Base-by-base conservation (phyloP, 2,113 vertebrate genomes). In the Hemicordylus capensis region DNA sequence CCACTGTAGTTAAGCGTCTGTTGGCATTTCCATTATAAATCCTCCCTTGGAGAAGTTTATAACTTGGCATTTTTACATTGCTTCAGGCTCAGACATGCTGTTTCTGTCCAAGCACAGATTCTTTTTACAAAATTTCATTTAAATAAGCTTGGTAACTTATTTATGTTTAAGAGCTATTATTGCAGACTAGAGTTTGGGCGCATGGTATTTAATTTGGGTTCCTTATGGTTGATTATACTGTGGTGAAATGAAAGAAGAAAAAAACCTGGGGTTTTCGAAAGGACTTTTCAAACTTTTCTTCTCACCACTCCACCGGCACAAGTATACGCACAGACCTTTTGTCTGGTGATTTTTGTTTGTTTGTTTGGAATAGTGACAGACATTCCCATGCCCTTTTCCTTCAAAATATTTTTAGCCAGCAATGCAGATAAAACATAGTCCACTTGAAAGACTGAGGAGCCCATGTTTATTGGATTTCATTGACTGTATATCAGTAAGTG, bases 11-110 rank as follows among this genome's bases (percentile, higher is more conserved):
- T 96, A 95, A 95, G 86, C 80, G 91, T 94, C 90, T 96, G 91
- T 95, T 96, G 96, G 95, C 90, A 95, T 96, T 96, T 95, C 91
- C 89, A 95, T 94, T 95, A 95, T 93, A 95, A 95, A 85, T 48
- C 91, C 95, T 96, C 73, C 87, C 89, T 95, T 95, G 94, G 89
- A 94, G 91, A 95, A 89, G 89, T 96, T 96, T 97, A 95, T 95
- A 96, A 95, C 91, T 95, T 95, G 92, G 94, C 6, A 89, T 78
- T 95, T 94, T 95, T 95, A 90, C 91, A 95, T 96, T 93, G 93
- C 94, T 95, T 95, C 93, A 92, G 93, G 91, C 93, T 94, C 80
- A 94, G 94, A 93, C 89, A 84, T 94, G 90, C 93, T 95, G 92
- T 96, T 96, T 96, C 92, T 93, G 87, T 93, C 90, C 89, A 93